These are phyloP conservation scores for Strongylocentrotus purpuratus DNA, from an alignment of 35 echinoderm and acorn worm species.

Conservation along the genomic window DNA sequence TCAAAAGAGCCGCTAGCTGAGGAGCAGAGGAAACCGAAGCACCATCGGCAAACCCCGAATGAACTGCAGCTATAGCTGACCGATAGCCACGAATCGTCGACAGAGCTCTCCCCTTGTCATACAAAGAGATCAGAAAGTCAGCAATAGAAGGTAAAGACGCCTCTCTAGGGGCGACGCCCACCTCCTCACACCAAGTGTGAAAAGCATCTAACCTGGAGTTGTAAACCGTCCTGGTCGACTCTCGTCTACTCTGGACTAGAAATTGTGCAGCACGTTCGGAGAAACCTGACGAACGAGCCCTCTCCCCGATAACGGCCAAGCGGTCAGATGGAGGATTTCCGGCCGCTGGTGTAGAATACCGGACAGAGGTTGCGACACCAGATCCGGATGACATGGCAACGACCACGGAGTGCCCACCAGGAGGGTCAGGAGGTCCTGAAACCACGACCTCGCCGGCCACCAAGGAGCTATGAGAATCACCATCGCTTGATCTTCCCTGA, in stretches of 20 bases:
- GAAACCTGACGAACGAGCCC: neutral
- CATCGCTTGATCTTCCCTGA: no score
- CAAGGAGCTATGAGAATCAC: no score
- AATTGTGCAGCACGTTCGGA: no score
- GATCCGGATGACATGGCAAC: neutral
- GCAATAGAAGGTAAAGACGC: neutral
- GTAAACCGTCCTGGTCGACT: no score
- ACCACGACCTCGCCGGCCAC: neutral
- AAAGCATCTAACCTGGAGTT: neutral
- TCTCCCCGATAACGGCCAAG: neutral
- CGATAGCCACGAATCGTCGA: slow-evolving; percentile 6
- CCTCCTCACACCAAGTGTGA: neutral
- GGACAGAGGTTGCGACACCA: neutral
- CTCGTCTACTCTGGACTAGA: no score
- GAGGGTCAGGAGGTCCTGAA: slow-evolving; percentile 24
- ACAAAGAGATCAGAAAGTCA: neutral
- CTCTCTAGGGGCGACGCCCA: no score
- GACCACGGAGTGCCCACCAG: neutral
- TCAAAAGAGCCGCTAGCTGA: neutral
- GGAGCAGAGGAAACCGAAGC: neutral
- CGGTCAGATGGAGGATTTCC: neutral
- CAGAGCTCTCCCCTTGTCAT: neutral
- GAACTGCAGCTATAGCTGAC: slow-evolving; percentile 30
- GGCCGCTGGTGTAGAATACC: neutral
- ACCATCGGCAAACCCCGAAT: slow-evolving; percentile 33